A percentile compares a stretch with the other conserved stretches of the same genome.
Conservation (phyloP, 1,140 invertebrate species). For the Papilio dardanus region DNA sequence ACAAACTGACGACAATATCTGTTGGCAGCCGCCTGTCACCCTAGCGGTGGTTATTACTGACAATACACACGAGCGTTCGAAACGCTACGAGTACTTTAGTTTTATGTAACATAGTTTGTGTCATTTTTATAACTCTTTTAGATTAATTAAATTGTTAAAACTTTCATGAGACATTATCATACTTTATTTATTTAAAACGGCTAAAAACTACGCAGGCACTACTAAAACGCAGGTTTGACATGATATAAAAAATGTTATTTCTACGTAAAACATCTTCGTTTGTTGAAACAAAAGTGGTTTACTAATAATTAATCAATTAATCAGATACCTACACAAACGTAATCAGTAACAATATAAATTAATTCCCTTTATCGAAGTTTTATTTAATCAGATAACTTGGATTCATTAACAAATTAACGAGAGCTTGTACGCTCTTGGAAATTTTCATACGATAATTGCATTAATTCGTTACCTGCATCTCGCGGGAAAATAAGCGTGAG, state of each 20-base stretch:
- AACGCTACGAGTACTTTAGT: slow-evolving; percentile 38
- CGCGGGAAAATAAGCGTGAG: neutral
- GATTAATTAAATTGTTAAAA: too few relatives aligned
- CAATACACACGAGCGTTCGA: slow-evolving; percentile 42
- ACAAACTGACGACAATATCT: slow-evolving; percentile 79
- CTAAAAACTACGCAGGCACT: too few relatives aligned
- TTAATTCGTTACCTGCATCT: slow-evolving; percentile 22
- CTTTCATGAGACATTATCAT: too few relatives aligned
- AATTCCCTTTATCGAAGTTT: neutral
- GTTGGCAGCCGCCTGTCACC: slow-evolving; percentile 68
- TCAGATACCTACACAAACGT: neutral
- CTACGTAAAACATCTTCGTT: too few relatives aligned
- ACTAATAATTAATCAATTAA: neutral
- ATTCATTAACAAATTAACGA: slow-evolving; percentile 17
- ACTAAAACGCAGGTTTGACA: too few relatives aligned
- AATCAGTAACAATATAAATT: neutral
- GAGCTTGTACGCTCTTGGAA: neutral
- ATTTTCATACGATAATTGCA: slow-evolving; percentile 20
- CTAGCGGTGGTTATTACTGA: slow-evolving; percentile 60
- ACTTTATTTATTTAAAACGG: too few relatives aligned
- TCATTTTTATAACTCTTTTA: too few relatives aligned
- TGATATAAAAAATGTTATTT: too few relatives aligned
- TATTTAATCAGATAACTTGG: slow-evolving; percentile 9
- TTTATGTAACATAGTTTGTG: neutral
- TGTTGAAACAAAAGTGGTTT: too few relatives aligned